Evolutionary conservation across 2,888 invertebrate species (phyloP).

Genomic region (Asteroscopus sphinx): DNA sequence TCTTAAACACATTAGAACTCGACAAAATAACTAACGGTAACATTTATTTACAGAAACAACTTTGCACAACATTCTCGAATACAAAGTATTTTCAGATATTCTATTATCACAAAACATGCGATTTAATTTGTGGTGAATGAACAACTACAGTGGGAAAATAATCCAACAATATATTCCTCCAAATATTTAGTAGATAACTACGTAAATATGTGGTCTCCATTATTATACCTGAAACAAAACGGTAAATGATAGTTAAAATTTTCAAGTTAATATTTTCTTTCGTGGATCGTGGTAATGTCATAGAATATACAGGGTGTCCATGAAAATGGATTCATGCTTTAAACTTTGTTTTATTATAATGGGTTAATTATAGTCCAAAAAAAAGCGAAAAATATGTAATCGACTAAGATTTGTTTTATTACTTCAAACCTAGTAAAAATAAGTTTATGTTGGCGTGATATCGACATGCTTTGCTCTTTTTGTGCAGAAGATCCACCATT

Average conservation of each 20-base stretch:
- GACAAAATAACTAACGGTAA: slow-evolving; percentile 61
- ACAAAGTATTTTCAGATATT: slow-evolving; percentile 54
- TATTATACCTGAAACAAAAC: slow-evolving; percentile 50
- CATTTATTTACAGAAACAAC: slow-evolving; percentile 75
- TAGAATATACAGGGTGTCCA: too few relatives aligned
- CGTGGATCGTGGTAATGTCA: too few relatives aligned
- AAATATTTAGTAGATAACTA: slow-evolving; percentile 47
- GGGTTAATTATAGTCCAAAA: too few relatives aligned
- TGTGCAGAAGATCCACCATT: too few relatives aligned
- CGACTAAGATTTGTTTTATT: too few relatives aligned
- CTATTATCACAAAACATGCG: slow-evolving; percentile 79
- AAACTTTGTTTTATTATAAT: too few relatives aligned
- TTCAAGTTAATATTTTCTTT: too few relatives aligned
- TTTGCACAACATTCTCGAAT: slow-evolving; percentile 48
- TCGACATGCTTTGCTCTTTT: too few relatives aligned
- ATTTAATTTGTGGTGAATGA: slow-evolving; percentile 55
- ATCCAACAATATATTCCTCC: slow-evolving; percentile 50
- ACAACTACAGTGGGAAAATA: slow-evolving; percentile 53
- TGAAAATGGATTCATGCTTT: too few relatives aligned
- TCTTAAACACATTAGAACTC: slow-evolving; percentile 47
- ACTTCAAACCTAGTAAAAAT: too few relatives aligned
- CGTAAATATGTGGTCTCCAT: slow-evolving; percentile 30
- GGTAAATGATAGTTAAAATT: not conserved
- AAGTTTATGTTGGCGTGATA: too few relatives aligned
- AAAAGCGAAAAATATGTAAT: too few relatives aligned